Percentiles rank a stretch among this genome's conserved stretches.
Conservation (phyloP, 2,888 invertebrate species). For the Unio delphinus region DNA sequence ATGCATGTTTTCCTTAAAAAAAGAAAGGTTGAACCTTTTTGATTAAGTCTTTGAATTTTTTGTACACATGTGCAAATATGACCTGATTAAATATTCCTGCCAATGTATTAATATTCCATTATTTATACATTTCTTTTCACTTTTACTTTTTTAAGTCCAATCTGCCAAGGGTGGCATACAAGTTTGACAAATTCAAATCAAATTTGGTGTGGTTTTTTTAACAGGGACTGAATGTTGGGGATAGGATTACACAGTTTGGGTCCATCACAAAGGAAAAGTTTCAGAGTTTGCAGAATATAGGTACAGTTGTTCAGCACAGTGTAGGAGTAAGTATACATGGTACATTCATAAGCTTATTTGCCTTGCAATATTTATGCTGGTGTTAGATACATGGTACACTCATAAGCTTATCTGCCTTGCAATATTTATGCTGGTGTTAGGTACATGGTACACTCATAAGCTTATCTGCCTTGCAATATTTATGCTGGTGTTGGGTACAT, state of each 20-base stretch:
- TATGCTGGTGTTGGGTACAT: too few species aligned
- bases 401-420: not conserved
- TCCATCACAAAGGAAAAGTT: constrained; percentile 65
- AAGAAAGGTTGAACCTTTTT: too few species aligned
- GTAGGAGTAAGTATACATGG: constrained; percentile 57
- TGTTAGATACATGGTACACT: not conserved
- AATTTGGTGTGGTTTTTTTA: constrained; percentile 4
- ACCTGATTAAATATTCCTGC: too few species aligned
- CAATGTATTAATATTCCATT: too few species aligned
- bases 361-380: not conserved
- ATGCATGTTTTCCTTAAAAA: too few species aligned
- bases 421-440: not conserved
- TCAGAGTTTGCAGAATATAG: constrained; percentile 61
- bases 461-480: not conserved
- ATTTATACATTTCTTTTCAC: too few species aligned
- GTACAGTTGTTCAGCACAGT: constrained; percentile 65
- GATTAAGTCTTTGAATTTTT: too few species aligned
- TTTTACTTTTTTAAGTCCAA: too few species aligned
- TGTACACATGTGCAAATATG: too few species aligned
- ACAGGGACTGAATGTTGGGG: constrained; percentile 64
- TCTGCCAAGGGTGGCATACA: too few species aligned
- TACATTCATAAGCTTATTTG: not conserved
- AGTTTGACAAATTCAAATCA: constrained; percentile 1
- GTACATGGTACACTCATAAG: not conserved
- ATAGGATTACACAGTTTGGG: constrained; percentile 65